Base-by-base conservation (phyloP, 2,113 vertebrate species). In the Callocephalon fimbriatum region DNA sequence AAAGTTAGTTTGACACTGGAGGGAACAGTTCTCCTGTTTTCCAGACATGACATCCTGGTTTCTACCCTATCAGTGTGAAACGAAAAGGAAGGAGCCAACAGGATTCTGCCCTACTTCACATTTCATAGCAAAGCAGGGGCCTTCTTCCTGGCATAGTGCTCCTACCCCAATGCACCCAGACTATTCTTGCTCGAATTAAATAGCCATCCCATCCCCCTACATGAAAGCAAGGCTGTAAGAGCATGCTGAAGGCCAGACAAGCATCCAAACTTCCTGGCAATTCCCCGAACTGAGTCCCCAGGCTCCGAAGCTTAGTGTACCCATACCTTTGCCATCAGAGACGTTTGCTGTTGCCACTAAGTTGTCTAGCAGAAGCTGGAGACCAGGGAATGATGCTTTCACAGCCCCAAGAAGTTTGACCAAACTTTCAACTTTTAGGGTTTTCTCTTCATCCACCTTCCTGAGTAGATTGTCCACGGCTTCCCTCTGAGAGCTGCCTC, bases 381-480 rank as follows among this genome's bases (percentile, higher is more conserved):
- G 96, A 27, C 85, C 88, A 19, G 97, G 91, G n/a, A 98, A 98
- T 0, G 96, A 90, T 40, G 93, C 82, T 68, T 97, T 97, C 81
- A 98, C 77, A 10, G 96, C 90, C 59, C 50, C 91, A 6, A 99
- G 97, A 85, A 99, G 97, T 38, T 75, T 98, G 76, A 98, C 42
- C 65, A 99, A 61, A 48, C 96, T 98, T 72, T 74, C 96, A 20
- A 98, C 98, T 50, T 97, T 95, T 72, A 99, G 84, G 18, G 84
- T 97, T 78, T 98, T 98, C 85, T 98, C 98, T 93, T 97, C 94
- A 48, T 87, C 93, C 81, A 98, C 96, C 51, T 91, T 97, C 82
- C 90, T 97, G 93, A 99, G 56, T 75, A 99, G 92, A 77, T 61
- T 98, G 84, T 97, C 97, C 71, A 98, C 3, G 1, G 94, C 97